Conservation (phyloP, 2,888 invertebrate species). For the Sycophila texana region DNA sequence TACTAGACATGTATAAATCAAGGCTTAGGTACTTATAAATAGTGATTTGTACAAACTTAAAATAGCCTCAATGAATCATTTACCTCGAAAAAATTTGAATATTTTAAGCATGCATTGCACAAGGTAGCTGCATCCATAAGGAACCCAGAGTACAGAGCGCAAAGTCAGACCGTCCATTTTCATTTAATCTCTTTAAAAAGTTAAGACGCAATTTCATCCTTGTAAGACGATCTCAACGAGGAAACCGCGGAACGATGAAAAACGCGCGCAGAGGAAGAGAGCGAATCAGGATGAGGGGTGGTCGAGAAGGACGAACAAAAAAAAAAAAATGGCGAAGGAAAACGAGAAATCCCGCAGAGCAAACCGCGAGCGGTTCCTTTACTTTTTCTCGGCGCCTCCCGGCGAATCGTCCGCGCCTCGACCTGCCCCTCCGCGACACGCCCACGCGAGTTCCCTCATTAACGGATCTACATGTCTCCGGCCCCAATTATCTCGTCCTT, state of each 20-base stretch:
- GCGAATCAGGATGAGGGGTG: not conserved
- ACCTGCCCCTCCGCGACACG: slow-evolving; percentile 57
- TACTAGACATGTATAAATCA: no score
- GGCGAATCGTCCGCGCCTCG: slow-evolving; percentile 37
- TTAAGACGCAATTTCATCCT: slow-evolving; percentile 8
- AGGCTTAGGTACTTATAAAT: no score
- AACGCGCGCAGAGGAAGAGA: not conserved
- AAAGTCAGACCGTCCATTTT: no score
- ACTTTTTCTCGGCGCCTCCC: not conserved
- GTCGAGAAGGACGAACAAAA: not conserved
- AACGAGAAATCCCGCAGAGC: not conserved
- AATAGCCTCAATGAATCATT: no score
- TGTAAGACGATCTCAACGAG: not conserved
- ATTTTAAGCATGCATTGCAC: no score
- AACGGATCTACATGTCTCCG: slow-evolving; percentile 73
- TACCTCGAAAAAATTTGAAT: no score
- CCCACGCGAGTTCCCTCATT: slow-evolving; percentile 70
- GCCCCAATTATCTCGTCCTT: slow-evolving; percentile 67
- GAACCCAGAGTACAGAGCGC: no score
- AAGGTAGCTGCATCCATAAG: no score
- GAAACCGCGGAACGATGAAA: not conserved
- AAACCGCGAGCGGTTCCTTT: not conserved
- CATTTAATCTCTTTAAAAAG: not conserved
- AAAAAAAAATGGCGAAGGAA: not conserved
- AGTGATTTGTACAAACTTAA: no score